A percentile compares a stretch with the other conserved stretches of the same genome.
Conservation (phyloP, 2,797 vertebrate species). For the Eurystomus glaucurus region DNA sequence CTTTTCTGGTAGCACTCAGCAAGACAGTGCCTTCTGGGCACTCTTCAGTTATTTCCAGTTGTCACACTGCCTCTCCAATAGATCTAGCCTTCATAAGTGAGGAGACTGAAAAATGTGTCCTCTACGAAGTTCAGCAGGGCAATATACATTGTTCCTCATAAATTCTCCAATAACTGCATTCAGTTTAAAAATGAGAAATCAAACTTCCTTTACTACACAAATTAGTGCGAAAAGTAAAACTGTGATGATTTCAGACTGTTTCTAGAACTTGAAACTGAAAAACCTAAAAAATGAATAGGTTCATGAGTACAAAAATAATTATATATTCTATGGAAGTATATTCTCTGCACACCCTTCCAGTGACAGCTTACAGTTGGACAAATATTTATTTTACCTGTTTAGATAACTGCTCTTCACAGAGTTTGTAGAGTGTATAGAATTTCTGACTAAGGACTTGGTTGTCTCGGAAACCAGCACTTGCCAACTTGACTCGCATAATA, state of each 20-base stretch:
- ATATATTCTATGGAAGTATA: neutral
- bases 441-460: constrained; percentile 89
- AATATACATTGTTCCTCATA: fast-evolving
- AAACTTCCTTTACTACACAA: neutral
- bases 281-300: neutral
- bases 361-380: constrained; percentile 9
- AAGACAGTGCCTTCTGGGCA: neutral
- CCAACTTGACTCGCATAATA: constrained; percentile 92
- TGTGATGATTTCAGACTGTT: neutral
- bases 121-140: neutral
- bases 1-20: neutral
- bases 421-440: constrained; percentile 91
- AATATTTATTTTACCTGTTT: constrained; percentile 85
- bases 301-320: neutral
- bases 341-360: neutral
- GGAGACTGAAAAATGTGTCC: neutral
- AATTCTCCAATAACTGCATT: neutral
- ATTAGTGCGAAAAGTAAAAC: neutral
- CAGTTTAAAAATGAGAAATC: neutral
- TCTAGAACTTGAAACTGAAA: constrained; percentile 1
- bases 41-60: neutral
- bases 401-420: constrained; percentile 92
- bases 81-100: neutral
- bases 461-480: constrained; percentile 90
- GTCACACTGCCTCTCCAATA: neutral